These are phyloP conservation scores for Drosophila kohkoa DNA, from an alignment of 1,140 invertebrate species.

Conservation along the genomic window DNA sequence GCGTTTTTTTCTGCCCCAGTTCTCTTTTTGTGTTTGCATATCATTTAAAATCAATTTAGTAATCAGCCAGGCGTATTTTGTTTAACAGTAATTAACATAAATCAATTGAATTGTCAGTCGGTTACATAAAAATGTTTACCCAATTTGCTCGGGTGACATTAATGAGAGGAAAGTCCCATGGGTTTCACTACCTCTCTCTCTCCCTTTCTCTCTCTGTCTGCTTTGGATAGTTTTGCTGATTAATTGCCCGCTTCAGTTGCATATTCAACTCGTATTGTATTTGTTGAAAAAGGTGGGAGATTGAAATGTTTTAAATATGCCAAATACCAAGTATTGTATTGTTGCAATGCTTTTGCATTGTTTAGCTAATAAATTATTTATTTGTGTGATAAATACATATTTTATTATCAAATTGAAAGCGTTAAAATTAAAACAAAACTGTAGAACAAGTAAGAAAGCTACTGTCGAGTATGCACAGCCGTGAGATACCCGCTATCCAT, in stretches of 20 bases:
- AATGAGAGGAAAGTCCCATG: constrained; percentile 53
- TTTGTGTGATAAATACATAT: constrained; percentile 35
- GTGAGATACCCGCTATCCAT: too few relatives aligned
- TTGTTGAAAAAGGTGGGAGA: neutral
- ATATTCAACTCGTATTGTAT: constrained; percentile 11
- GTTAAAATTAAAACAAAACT: constrained; percentile 58
- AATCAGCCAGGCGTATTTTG: constrained; percentile 69
- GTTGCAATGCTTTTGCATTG: constrained; percentile 2
- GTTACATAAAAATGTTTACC: constrained; percentile 63
- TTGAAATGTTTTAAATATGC: constrained; percentile 24
- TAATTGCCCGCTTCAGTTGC: neutral
- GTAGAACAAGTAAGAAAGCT: neutral
- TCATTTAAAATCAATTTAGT: constrained; percentile 80
- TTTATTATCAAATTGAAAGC: constrained; percentile 37
- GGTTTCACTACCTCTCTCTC: neutral
- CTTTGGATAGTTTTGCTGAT: constrained; percentile 3
- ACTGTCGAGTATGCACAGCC: too few relatives aligned
- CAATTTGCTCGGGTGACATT: constrained; percentile 50
- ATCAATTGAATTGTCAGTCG: constrained; percentile 68
- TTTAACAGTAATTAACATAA: constrained; percentile 82
- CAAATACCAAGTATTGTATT: constrained; percentile 16
- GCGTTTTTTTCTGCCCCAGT: constrained; percentile 16
- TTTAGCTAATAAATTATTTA: constrained; percentile 19
- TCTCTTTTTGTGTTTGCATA: constrained; percentile 65
- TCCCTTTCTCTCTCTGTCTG: neutral